Base-by-base conservation (phyloP, 1,140 invertebrate genomes). In the Drosophila hydei region DNA sequence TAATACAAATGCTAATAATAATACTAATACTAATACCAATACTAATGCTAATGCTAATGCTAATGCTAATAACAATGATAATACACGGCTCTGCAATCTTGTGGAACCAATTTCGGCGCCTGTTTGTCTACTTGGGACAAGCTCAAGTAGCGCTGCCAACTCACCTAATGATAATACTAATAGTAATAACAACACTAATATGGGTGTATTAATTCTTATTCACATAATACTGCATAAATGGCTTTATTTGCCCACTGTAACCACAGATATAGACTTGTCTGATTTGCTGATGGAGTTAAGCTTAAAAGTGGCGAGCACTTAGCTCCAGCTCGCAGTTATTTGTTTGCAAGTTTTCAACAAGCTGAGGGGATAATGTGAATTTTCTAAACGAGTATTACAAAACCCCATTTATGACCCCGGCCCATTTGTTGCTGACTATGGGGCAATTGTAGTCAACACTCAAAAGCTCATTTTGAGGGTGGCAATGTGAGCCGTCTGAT, bases 361-460 rank as follows among this genome's bases (percentile, higher is more conserved):
- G 1, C 8, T 3, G 21, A 11, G 3, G 4, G 12, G 6, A 59
- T 23, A 40, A 23, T 47, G 12, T 50, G 23, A 8, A 25, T 3
- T 40, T 23, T 40, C 38, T 14, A n/a, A 25, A 42, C 36, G 25
- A 19, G 8, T 40, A 3, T 23, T 40, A 40, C 52, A 25, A 40
- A 23, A 14, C 6, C 16, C 14, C 18, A 38, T 52, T 52, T 33
- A 19, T 19, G 27, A 0, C 8, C 1, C 16, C 33, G 5, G 3
- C 38, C 36, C 23, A 43, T 19, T 27, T 43, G 25, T 30, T 8
- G 19, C 4, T 38, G 58, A 51, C 69, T 59, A 62, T 62, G 21
- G 72, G 25, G 14, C 45, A 71, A 50, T 56, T 51, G 51, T 56
- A 18, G 68, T 48, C 61, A 47, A 38, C 43, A 65, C 61, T 58